Percentiles rank a stretch among this genome's conserved stretches.
Evolutionary conservation across 1,140 invertebrate genomes (phyloP).

Genomic region (Meloidogyne exigua): DNA sequence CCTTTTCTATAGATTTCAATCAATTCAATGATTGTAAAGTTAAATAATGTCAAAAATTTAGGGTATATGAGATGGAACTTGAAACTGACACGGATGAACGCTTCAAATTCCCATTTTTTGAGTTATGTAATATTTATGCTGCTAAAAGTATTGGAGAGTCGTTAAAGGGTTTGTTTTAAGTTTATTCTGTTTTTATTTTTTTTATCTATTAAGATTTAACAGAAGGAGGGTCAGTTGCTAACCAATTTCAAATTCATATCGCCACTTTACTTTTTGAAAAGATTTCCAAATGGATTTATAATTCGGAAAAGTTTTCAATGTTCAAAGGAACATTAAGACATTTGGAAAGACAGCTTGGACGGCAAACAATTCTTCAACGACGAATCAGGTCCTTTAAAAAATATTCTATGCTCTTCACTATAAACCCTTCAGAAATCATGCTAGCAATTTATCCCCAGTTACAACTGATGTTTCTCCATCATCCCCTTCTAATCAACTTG

Average conservation of each 20-base stretch:
- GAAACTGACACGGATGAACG: constrained; percentile 19
- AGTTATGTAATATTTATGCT: constrained; percentile 31
- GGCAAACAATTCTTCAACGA: constrained; percentile 4
- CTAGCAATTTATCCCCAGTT: neutral
- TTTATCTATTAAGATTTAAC: constrained; percentile 19
- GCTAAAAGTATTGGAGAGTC: constrained; percentile 24
- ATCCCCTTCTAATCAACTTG: neutral
- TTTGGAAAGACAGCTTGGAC: constrained; percentile 10
- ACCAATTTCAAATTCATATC: constrained; percentile 11
- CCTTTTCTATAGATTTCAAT: neutral
- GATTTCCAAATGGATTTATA: neutral
- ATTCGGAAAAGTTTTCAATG: constrained; percentile 5
- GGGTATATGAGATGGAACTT: constrained; percentile 31
- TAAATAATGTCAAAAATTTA: neutral
- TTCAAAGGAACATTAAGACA: constrained; percentile 15
- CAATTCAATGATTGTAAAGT: neutral
- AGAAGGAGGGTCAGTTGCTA: constrained; percentile 3
- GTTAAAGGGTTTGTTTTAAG: constrained; percentile 27
- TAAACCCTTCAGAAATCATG: neutral
- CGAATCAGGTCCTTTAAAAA: neutral
- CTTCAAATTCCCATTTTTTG: constrained; percentile 33
- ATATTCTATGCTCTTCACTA: neutral
- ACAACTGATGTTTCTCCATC: neutral
- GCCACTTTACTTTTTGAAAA: constrained; percentile 20
- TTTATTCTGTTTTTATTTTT: neutral